Percentiles rank a stretch among this genome's conserved stretches.
These are phyloP conservation scores for Drosophila serrata DNA, from an alignment of 1,140 invertebrate species.

Conservation along the genomic window DNA sequence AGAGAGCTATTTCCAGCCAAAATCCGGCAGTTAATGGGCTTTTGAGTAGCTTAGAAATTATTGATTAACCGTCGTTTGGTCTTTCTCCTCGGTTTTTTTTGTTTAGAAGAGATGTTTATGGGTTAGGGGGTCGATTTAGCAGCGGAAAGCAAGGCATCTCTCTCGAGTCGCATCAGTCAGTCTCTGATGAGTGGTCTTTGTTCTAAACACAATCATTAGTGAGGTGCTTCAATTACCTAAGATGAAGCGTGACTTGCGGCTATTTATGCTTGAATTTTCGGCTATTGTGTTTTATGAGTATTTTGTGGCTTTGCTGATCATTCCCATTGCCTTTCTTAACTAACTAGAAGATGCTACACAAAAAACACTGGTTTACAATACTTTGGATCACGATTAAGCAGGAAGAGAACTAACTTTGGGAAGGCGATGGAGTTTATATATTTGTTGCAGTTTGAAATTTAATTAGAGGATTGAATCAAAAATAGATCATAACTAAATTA, in stretches of 20 bases:
- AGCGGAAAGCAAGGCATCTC: slow-evolving; percentile 22
- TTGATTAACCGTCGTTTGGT: slow-evolving; percentile 53
- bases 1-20: slow-evolving; percentile 14
- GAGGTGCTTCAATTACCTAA: slow-evolving; percentile 33
- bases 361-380: neutral
- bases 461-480: no score
- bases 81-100: neutral
- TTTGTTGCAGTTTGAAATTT: no score
- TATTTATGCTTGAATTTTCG: slow-evolving; percentile 55
- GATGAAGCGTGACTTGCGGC: slow-evolving; percentile 44
- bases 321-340: slow-evolving; percentile 31
- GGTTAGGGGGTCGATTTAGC: slow-evolving; percentile 50
- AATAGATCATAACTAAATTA: no score
- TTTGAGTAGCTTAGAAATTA: slow-evolving; percentile 76
- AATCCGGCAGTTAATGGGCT: slow-evolving; percentile 60
- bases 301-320: slow-evolving; percentile 18
- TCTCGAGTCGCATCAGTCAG: slow-evolving; percentile 14
- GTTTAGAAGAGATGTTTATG: slow-evolving; percentile 43
- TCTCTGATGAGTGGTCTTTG: slow-evolving; percentile 32
- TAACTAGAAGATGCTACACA: slow-evolving; percentile 25
- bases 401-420: no score
- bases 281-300: slow-evolving; percentile 19
- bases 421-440: no score
- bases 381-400: neutral
- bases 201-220: slow-evolving; percentile 45